These are phyloP conservation scores for Macrobrachium nipponense DNA, from an alignment of 1,140 invertebrate genomes.

Conservation along the genomic window DNA sequence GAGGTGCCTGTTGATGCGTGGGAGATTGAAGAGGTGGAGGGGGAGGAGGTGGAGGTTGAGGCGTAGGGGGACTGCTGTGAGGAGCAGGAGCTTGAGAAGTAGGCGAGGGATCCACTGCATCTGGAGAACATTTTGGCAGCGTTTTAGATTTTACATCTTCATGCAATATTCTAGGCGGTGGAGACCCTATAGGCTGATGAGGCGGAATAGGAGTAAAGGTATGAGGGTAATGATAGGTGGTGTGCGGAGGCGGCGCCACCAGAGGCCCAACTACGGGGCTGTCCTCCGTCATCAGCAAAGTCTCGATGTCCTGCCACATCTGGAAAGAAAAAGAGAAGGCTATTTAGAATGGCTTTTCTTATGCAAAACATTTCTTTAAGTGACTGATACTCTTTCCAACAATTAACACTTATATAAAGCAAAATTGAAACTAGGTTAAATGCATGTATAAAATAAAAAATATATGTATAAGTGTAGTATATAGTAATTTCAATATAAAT, in stretches of 20 bases:
- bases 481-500: too few relatives aligned
- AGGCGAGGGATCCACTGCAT: background rate
- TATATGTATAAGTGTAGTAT: too few relatives aligned
- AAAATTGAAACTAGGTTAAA: too few relatives aligned
- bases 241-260: constrained; percentile 30
- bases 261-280: constrained; percentile 47
- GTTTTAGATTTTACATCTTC: constrained; percentile 7
- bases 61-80: constrained; percentile 24
- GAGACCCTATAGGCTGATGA: constrained; percentile 10
- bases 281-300: constrained; percentile 66
- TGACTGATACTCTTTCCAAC: too few relatives aligned
- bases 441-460: too few relatives aligned
- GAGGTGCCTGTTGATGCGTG: background rate
- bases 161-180: constrained; percentile 14
- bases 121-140: constrained; percentile 30
- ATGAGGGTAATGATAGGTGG: constrained; percentile 18
- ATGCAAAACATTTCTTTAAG: background rate
- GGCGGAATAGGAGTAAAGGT: constrained; percentile 21
- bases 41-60: constrained; percentile 20
- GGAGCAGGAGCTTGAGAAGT: background rate
- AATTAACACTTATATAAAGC: too few relatives aligned
- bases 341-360: background rate
- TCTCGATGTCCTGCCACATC: constrained; percentile 73
- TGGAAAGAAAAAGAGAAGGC: constrained; percentile 63
- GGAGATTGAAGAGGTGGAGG: constrained; percentile 31